Base-by-base conservation (phyloP, 2,888 invertebrate species). In the Drosophila gaucha region DNA sequence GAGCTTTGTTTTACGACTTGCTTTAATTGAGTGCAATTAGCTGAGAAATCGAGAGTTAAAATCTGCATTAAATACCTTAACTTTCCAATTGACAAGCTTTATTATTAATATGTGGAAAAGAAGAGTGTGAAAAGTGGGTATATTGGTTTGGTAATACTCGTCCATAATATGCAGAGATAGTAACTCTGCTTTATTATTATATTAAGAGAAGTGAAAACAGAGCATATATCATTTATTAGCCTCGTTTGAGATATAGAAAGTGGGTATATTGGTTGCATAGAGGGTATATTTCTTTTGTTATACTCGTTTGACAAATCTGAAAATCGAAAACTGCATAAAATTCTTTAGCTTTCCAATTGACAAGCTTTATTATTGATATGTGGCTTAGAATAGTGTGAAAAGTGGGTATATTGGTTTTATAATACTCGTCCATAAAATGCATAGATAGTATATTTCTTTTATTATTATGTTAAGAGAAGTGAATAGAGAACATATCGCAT, bases 21-120 rank as follows among this genome's bases (percentile, higher is more conserved):
- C 38, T 10, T 14, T 66, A 64, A 65, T 44, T 44, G 47, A 47
- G 38, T 55, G 44, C 59, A 68, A 47, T 47, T 54, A 36, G 35
- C 10, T 43, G 33, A 24, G 10, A 31, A 38, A 10, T 51, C 33
- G 24, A 24, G 38, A 33, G 8, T 16, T 14, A 3, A 44, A 3
- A 6, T 5, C 16, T 10, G 4, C 10, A 10, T 16, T 3, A 12
- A 44, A 30, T 44, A 10, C 28, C 1, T 8, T 0, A 41, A 41
- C 10, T 41, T 41, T 24, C 16, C 24, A 16, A 10, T 41, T 16
- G 38, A 22, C 38, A 3, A 22, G n/a, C 12, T 38, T 9, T 9
- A 12, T 2, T 12, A 12, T 36, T 18, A 6, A 6, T 26, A 22
- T 5, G 2, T 22, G 22, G 22, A 3, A 5, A 2, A 22, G n/a